These are phyloP conservation scores for Belgica antarctica DNA, from an alignment of 2,888 invertebrate genomes.

Conservation along the genomic window DNA sequence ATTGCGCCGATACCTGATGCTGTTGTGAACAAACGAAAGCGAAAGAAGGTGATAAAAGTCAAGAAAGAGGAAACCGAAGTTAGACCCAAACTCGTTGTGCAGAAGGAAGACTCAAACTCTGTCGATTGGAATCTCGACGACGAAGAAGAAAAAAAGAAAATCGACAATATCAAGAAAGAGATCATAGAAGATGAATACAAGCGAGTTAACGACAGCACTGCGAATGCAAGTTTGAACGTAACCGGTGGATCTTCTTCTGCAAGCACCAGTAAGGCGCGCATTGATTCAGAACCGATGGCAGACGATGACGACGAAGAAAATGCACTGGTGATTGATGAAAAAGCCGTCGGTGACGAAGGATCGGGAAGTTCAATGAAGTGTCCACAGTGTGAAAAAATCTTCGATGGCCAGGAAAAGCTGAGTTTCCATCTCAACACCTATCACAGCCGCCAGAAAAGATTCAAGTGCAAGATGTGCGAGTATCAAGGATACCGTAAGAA, in stretches of 20 bases:
- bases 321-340: constrained; percentile 43
- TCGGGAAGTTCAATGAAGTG: neutral
- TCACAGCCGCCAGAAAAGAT: constrained; percentile 58
- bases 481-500: constrained; percentile 66
- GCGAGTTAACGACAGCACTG: neutral
- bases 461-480: constrained; percentile 71
- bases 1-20: neutral
- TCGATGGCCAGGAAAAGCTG: constrained; percentile 26
- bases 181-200: constrained; percentile 44
- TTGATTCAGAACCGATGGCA: constrained; percentile 45
- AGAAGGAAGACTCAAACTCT: constrained; percentile 40
- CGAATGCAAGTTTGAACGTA: constrained; percentile 23
- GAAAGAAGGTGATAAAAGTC: constrained; percentile 38
- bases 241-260: too few relatives aligned
- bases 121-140: constrained; percentile 43
- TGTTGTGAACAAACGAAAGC: constrained; percentile 26
- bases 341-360: constrained; percentile 35
- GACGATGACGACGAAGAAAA: constrained; percentile 50
- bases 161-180: constrained; percentile 44
- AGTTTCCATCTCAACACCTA: constrained; percentile 30
- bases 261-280: constrained; percentile 31
- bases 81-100: constrained; percentile 24
- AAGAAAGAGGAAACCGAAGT: constrained; percentile 44
- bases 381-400: constrained; percentile 36
- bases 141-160: constrained; percentile 38